Evolutionary conservation across 2,113 vertebrate genomes (phyloP), one percentile per base, ranked within the genome.

Genomic region (Lutjanus erythropterus): DNA sequence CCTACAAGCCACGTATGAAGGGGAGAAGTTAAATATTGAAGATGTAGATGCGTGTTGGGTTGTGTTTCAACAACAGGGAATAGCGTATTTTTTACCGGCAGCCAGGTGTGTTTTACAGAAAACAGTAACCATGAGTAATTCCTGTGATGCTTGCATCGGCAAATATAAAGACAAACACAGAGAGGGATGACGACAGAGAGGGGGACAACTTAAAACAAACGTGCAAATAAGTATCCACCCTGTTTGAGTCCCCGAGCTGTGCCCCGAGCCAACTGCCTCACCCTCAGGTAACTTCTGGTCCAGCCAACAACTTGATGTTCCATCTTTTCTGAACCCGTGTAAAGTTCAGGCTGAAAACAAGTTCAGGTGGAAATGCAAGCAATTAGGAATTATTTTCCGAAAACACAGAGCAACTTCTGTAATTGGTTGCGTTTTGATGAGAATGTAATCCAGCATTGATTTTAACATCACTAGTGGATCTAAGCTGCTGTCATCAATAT

Each of bases 11-110:
- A 58, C 12, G 67, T 76, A 75, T 71, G 82, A 90, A 42, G 44
- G 31, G 42, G 46, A 59, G 12, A 56, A 62, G 82, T 90, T 80
- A 91, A 91, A 89, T 89, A 91, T 86, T 91, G 47, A 91, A 83
- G 53, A 76, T 37, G 55, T 52, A 42, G 78, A 37, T 46, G 44
- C 46, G 55, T 77, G 70, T 64, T 69, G 65, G 42, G 71, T 75
- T 70, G 37, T 42, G 37, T 49, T 77, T 41, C 23, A 67, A 41
- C 56, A 61, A 84, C 29, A 12, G 65, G 78, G 62, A 86, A 42
- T 3, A 62, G 71, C n/a, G 12, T 55, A 8, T 65, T 85, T 42
- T 61, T 60, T 15, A 71, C 35, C 61, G 60, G 47, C 33, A 78
- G 53, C 50, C 71, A 80, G 84, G 82, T 85, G 84, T 80, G 80